A percentile compares a stretch with the other conserved stretches of the same genome.
phyloP scores from a whole-genome alignment of 2,113 vertebrate species.

The Potamarius usumacintae region DNA sequence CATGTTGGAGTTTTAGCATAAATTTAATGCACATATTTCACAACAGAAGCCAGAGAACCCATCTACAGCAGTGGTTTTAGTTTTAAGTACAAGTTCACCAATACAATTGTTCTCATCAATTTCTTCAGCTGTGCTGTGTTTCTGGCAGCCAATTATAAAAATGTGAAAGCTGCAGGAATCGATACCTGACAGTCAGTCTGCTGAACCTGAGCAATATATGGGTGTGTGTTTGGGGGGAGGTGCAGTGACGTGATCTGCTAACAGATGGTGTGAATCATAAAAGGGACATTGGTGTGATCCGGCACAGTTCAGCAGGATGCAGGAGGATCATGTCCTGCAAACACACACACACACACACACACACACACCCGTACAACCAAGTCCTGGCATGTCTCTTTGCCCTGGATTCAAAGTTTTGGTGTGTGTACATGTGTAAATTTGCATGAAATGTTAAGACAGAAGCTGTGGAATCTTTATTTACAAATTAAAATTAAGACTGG shows the following conservation, averaged over 20 bases:
- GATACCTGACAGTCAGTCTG: background rate
- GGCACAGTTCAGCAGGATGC: conserved; percentile 12
- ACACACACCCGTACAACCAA: background rate
- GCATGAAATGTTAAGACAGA: too few species aligned
- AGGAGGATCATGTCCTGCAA: conserved; percentile 8
- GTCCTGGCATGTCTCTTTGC: background rate
- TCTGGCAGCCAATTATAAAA: background rate
- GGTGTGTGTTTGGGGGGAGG: background rate
- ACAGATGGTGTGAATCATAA: conserved; percentile 51
- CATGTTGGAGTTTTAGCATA: background rate
- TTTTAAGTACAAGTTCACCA: background rate
- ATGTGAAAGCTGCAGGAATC: background rate
- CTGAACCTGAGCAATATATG: background rate
- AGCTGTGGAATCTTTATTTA: background rate
- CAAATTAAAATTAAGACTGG: background rate
- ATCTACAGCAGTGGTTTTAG: background rate
- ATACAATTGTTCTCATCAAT: background rate
- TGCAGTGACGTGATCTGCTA: background rate
- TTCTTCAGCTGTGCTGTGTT: background rate
- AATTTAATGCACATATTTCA: background rate
- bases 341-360: background rate
- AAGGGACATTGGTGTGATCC: conserved; percentile 7
- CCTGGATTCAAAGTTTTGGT: background rate
- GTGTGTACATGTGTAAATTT: background rate
- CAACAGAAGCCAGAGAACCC: background rate